phyloP scores from a whole-genome alignment of 2,888 invertebrate species.

The Habroteleia sp. region DNA sequence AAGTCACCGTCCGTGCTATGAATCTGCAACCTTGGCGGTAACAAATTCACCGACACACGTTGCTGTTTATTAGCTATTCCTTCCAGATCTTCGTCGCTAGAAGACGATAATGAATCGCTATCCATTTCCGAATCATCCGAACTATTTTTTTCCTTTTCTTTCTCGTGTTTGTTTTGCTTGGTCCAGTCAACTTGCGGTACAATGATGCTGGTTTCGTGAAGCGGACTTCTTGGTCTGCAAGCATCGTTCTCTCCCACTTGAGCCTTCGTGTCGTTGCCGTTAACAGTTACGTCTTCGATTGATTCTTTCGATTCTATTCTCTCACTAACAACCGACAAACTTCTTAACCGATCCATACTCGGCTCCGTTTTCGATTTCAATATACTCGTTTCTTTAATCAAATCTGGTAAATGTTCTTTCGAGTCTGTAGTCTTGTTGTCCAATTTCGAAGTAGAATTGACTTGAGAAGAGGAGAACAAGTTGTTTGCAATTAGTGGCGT shows the following conservation, averaged over 20 bases:
- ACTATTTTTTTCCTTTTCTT: conserved; percentile 69
- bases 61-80: conserved; percentile 58
- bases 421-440: conserved; percentile 31
- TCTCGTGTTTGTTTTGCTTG: conserved; percentile 79
- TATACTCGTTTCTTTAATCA: conserved; percentile 77
- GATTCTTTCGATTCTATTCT: conserved; percentile 33
- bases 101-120: conserved; percentile 84
- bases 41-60: conserved; percentile 72
- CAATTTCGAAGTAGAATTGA: conserved; percentile 46
- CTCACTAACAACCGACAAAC: conserved; percentile 57
- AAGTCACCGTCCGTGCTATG: conserved; percentile 87
- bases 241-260: conserved; percentile 74
- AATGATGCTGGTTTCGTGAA: conserved; percentile 85
- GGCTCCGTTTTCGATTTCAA: conserved; percentile 76
- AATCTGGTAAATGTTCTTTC: conserved; percentile 73
- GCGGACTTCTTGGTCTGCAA: conserved; percentile 83
- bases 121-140: conserved; percentile 81
- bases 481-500: conserved; percentile 78
- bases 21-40: conserved; percentile 87
- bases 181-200: conserved; percentile 85
- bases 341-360: conserved; percentile 69
- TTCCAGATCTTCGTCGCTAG: conserved; percentile 75
- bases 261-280: conserved; percentile 44
- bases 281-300: conserved; percentile 60
- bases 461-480: conserved; percentile 58